These are phyloP conservation scores for Leucophenga maculata DNA, from an alignment of 2,888 invertebrate genomes.

Conservation along the genomic window DNA sequence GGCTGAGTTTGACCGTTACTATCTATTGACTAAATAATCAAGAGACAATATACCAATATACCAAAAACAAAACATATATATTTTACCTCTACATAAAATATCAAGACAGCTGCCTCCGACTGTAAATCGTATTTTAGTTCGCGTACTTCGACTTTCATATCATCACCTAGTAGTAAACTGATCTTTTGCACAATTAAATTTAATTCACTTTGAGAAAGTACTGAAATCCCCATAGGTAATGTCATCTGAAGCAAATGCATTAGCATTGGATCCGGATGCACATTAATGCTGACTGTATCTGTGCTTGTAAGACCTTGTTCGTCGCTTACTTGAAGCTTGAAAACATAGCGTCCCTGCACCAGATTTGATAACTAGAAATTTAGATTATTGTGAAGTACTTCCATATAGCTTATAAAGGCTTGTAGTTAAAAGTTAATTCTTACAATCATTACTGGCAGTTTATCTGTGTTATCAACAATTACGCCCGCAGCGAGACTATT, in stretches of 20 bases:
- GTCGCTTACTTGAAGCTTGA: slow-evolving; percentile 90
- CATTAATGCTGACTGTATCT: slow-evolving; percentile 87
- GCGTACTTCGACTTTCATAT: slow-evolving; percentile 77
- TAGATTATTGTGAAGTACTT: slow-evolving; percentile 42
- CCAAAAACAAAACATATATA: not conserved
- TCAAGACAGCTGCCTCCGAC: slow-evolving; percentile 77
- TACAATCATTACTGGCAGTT: slow-evolving; percentile 83
- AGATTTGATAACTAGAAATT: slow-evolving; percentile 81
- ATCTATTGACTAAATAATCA: slow-evolving; percentile 27
- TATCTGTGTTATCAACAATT: slow-evolving; percentile 83
- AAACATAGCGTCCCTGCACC: slow-evolving; percentile 89
- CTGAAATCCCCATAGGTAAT: slow-evolving; percentile 81
- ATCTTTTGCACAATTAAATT: slow-evolving; percentile 82
- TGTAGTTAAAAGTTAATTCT: slow-evolving; percentile 45
- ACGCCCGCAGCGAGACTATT: slow-evolving; percentile 87
- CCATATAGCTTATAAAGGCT: not conserved
- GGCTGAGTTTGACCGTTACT: slow-evolving; percentile 65
- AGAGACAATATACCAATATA: not conserved
- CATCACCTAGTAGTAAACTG: slow-evolving; percentile 83
- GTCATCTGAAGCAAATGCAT: slow-evolving; percentile 87
- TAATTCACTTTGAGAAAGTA: slow-evolving; percentile 76
- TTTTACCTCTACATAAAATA: slow-evolving; percentile 78
- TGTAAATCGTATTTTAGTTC: slow-evolving; percentile 76
- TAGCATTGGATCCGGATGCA: slow-evolving; percentile 83
- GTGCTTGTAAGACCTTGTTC: slow-evolving; percentile 88